Base-by-base conservation (phyloP, 2,797 vertebrate genomes). In the Carapus acus region DNA sequence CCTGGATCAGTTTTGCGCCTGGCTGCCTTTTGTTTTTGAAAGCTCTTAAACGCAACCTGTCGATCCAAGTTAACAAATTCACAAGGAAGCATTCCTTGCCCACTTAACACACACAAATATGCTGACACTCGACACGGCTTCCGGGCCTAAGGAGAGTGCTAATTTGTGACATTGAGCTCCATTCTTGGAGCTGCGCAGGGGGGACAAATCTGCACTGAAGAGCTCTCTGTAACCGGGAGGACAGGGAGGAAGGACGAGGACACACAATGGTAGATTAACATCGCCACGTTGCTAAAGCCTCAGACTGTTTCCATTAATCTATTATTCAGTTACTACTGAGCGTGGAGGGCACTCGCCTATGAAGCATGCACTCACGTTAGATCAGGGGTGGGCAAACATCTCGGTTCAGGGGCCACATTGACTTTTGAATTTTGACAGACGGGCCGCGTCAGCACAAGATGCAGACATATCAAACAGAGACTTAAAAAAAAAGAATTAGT, bases 101-200 rank as follows among this genome's bases (percentile, higher is more conserved):
- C 22, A 46, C 22, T 33, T 13, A 46, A 21, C 24, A 36, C 43
- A 23, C 41, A 62, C 42, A 62, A 49, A 69, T 54, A 55, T 43
- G 36, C 31, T 49, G 76, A 71, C 54, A 78, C 51, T 54, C 41
- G 74, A 82, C 73, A 74, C 41, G 54, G 42, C 54, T 57, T 49
- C 4, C 24, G 41, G 55, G 49, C 40, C 53, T 15, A 47, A 63
- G 27, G 2, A 49, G 58, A 69, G 57, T 23, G 51, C 58, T 61
- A 65, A 64, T 73, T 77, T 74, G 62, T 72, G 79, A 81, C 85
- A 72, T 27, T 53, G 75, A 83, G 62, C 74, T 62, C 43, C 48
- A 53, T 78, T 58, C 24, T 27, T 33, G 72, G 65, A 65, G 41
- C 53, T 49, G 41, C 38, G 61, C n/a, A 57, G 75, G 61, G 62